These are phyloP conservation scores for Cataglyphis rosenhaueri DNA, from an alignment of 2,888 invertebrate genomes.

Conservation along the genomic window DNA sequence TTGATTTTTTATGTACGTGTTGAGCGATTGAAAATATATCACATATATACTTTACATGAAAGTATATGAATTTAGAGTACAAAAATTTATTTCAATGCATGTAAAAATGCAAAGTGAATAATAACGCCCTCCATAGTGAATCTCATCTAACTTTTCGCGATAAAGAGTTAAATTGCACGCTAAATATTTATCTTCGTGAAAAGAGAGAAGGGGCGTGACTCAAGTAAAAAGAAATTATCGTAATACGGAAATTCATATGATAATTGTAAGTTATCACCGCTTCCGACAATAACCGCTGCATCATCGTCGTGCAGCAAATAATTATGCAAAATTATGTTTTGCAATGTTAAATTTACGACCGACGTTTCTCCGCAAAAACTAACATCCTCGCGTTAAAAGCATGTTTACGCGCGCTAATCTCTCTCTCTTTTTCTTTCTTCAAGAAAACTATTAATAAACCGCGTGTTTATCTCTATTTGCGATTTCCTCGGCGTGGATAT, in stretches of 20 bases:
- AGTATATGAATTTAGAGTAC: constrained; percentile 1
- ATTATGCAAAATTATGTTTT: background rate
- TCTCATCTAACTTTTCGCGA: constrained; percentile 36
- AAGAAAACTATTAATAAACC: constrained; percentile 17
- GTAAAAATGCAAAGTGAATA: constrained; percentile 44
- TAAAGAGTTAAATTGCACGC: constrained; percentile 48
- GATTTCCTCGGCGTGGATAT: constrained; percentile 8
- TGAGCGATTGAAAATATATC: background rate
- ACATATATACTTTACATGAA: background rate
- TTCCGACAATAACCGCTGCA: background rate
- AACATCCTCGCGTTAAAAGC: background rate
- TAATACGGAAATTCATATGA: background rate
- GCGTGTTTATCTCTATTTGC: constrained; percentile 32
- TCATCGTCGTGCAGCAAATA: background rate
- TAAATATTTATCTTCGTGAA: constrained; percentile 35
- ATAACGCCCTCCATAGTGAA: constrained; percentile 35
- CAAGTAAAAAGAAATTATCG: constrained; percentile 17
- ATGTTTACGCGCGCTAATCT: constrained; percentile 11
- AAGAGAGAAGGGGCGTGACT: background rate
- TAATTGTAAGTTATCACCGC: constrained; percentile 29
- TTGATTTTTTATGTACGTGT: background rate
- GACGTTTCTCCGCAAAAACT: background rate
- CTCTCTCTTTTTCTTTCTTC: constrained; percentile 13
- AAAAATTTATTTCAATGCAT: constrained; percentile 18
- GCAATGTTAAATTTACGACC: constrained; percentile 21